These are phyloP conservation scores for Amphipoea lucens DNA, from an alignment of 2,888 invertebrate species.

Conservation along the genomic window DNA sequence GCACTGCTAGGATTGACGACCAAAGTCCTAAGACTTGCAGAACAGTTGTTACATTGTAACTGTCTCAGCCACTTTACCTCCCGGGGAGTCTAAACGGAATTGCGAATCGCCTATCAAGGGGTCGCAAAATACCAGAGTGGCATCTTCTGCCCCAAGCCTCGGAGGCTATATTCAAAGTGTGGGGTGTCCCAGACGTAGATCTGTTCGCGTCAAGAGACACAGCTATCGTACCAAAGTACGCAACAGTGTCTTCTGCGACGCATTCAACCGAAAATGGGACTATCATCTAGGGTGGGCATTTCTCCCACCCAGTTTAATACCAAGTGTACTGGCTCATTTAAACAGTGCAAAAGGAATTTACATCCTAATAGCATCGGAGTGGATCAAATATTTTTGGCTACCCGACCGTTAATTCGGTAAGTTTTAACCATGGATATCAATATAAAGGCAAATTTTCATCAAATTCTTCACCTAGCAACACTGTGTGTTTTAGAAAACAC, in stretches of 20 bases:
- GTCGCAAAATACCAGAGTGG: slow-evolving; percentile 11
- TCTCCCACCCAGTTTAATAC: neutral
- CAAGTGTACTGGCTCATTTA: neutral
- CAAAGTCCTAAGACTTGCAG: slow-evolving; percentile 7
- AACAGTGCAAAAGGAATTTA: neutral
- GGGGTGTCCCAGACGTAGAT: neutral
- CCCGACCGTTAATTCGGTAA: neutral
- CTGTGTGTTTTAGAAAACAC: too few species aligned
- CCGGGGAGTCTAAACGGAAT: slow-evolving; percentile 10
- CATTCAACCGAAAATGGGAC: neutral
- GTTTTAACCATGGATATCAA: too few species aligned
- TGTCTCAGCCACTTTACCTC: neutral
- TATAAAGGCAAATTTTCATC: too few species aligned
- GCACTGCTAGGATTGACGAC: slow-evolving; percentile 3
- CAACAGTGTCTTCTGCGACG: neutral
- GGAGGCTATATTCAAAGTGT: slow-evolving; percentile 4
- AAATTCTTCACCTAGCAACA: too few species aligned
- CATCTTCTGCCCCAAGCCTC: neutral
- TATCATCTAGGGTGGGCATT: neutral
- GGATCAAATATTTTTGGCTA: neutral
- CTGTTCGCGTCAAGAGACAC: slow-evolving; percentile 9
- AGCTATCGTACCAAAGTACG: slow-evolving; percentile 6
- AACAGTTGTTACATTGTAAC: neutral
- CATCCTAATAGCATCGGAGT: neutral
- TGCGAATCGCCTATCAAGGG: neutral